A percentile compares a stretch with the other conserved stretches of the same genome.
Evolutionary conservation across 1,140 invertebrate species (phyloP).

Genomic region (Lordiphosa mommai): DNA sequence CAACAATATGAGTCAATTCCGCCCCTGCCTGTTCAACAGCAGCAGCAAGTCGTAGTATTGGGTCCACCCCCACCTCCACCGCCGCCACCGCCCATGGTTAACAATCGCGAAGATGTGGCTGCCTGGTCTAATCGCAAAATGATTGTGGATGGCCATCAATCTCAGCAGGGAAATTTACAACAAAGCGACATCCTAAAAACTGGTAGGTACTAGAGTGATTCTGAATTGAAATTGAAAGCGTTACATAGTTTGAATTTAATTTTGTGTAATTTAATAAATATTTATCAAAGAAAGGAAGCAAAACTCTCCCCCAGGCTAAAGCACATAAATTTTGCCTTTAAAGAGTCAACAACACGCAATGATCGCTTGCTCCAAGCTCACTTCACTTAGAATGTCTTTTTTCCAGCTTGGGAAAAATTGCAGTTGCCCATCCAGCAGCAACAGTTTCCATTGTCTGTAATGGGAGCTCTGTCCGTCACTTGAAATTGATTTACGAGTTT

Average conservation of each 20-base stretch:
- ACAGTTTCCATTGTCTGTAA: conserved; percentile 71
- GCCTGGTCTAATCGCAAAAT: conserved; percentile 74
- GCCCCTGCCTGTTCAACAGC: conserved; percentile 21
- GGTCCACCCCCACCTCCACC: conserved; percentile 54
- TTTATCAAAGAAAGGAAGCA: conserved; percentile 36
- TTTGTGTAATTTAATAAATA: conserved; percentile 24
- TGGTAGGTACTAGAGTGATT: conserved; percentile 25
- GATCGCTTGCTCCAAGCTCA: conserved; percentile 6
- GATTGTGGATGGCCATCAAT: conserved; percentile 47
- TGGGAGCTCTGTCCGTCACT: conserved; percentile 37
- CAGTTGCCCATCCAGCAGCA: conserved; percentile 61
- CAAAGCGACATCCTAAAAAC: conserved; percentile 25
- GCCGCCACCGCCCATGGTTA: conserved; percentile 53
- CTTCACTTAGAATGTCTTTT: conserved; percentile 12
- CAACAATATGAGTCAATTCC: conserved; percentile 49
- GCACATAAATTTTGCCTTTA: conserved; percentile 61
- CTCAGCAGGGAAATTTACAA: conserved; percentile 18
- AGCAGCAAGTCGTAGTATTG: conserved; percentile 44
- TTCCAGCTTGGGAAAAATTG: conserved; percentile 62
- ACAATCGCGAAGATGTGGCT: conserved; percentile 71
- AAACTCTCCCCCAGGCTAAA: conserved; percentile 13
- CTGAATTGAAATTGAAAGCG: too few species aligned
- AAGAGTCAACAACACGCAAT: conserved; percentile 38
- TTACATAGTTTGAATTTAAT: too few species aligned
- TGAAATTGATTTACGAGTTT: conserved; percentile 65